Conservation (phyloP, 2,113 vertebrate species). For the Scophthalmus maximus region DNA sequence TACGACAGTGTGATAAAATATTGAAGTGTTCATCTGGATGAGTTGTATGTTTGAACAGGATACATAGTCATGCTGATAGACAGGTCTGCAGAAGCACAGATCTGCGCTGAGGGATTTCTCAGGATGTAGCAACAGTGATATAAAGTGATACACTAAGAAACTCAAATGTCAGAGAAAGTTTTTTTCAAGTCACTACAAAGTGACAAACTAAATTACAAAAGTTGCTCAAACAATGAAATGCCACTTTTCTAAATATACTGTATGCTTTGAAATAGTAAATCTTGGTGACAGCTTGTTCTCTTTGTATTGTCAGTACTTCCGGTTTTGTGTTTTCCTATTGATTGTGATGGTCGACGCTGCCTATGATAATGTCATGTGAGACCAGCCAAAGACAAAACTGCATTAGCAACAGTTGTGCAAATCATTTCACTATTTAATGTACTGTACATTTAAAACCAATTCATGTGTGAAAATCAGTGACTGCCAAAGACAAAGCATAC, state of each 20-base stretch:
- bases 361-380: background rate
- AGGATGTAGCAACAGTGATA: slow-evolving; percentile 31
- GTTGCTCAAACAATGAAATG: background rate
- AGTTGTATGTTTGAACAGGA: slow-evolving; percentile 53
- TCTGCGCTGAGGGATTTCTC: slow-evolving; percentile 43
- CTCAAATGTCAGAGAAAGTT: slow-evolving; percentile 10
- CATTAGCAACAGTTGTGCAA: background rate
- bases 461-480: slow-evolving; percentile 38
- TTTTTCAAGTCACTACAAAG: slow-evolving; percentile 22
- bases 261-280: background rate
- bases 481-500: slow-evolving; percentile 54
- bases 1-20: slow-evolving; percentile 64
- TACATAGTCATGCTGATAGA: slow-evolving; percentile 35
- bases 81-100: slow-evolving; percentile 27
- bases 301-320: slow-evolving; percentile 6
- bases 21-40: slow-evolving; percentile 55
- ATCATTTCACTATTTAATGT: slow-evolving; percentile 39
- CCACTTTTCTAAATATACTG: background rate
- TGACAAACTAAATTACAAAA: slow-evolving; percentile 25
- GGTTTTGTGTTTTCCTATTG: background rate
- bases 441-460: slow-evolving; percentile 62
- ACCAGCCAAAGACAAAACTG: slow-evolving; percentile 22
- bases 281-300: slow-evolving; percentile 6
- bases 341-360: slow-evolving; percentile 8
- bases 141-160: slow-evolving; percentile 28